A percentile compares a stretch with the other conserved stretches of the same genome.
Evolutionary conservation across 1,140 invertebrate genomes (phyloP).

Genomic region (Drosophila arawakana): DNA sequence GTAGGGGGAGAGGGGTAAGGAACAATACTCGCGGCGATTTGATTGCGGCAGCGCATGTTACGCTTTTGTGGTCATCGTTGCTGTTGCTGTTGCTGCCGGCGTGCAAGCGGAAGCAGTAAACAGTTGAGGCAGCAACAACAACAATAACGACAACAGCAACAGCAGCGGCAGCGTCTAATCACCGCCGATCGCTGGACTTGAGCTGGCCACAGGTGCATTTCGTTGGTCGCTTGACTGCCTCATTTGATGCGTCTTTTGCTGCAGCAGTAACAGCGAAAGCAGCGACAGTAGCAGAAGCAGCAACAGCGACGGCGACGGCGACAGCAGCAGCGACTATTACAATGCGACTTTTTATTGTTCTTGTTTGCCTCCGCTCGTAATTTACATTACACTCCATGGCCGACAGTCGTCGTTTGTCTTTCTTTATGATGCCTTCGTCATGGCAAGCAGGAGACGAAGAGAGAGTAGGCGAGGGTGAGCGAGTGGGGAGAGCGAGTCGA

Average conservation of each 20-base stretch:
- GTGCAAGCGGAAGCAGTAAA: conserved; percentile 70
- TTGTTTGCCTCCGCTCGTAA: conserved; percentile 68
- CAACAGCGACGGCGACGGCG: neutral
- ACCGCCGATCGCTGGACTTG: conserved; percentile 42
- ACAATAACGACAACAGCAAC: neutral
- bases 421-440: conserved; percentile 61
- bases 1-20: neutral
- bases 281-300: neutral
- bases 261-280: conserved; percentile 19
- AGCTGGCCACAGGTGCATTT: conserved; percentile 12
- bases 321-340: conserved; percentile 36
- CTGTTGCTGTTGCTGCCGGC: conserved; percentile 23
- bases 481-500: neutral
- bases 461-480: neutral
- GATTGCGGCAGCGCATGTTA: conserved; percentile 63
- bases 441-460: neutral
- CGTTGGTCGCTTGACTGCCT: conserved; percentile 47
- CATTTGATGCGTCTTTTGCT: conserved; percentile 53
- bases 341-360: conserved; percentile 73
- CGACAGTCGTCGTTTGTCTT: conserved; percentile 68
- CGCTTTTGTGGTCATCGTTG: conserved; percentile 64
- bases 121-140: conserved; percentile 53
- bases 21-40: conserved; percentile 37
- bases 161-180: conserved; percentile 40
- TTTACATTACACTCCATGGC: conserved; percentile 67